Evolutionary conservation across 2,888 invertebrate species (phyloP).

Genomic region (Drosophila parthenogenetica): DNA sequence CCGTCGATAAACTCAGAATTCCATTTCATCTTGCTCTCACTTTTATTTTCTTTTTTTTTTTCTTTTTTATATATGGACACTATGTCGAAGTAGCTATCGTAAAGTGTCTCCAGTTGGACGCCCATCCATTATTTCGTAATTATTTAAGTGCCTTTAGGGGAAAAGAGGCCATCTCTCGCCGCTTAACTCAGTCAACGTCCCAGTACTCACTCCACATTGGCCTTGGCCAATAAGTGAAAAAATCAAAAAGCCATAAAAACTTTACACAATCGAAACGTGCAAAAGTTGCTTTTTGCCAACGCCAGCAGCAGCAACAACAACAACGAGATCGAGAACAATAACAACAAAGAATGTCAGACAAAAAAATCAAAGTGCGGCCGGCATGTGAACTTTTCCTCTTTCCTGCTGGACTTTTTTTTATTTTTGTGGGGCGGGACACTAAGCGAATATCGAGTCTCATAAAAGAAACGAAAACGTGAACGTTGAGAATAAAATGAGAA

Average conservation of each 20-base stretch:
- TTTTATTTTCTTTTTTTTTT: not conserved
- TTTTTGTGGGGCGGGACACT: slow-evolving; percentile 42
- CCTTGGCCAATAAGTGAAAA: slow-evolving; percentile 79
- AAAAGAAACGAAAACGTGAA: slow-evolving; percentile 48
- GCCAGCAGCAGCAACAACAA: slow-evolving; percentile 61
- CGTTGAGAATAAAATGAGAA: slow-evolving; percentile 63
- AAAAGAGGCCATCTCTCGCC: slow-evolving; percentile 2
- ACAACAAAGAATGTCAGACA: slow-evolving; percentile 57
- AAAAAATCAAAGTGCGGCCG: slow-evolving; percentile 75
- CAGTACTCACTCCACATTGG: slow-evolving; percentile 11
- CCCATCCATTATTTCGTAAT: slow-evolving; percentile 77
- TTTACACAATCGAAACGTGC: slow-evolving; percentile 83
- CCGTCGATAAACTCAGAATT: slow-evolving; percentile 38
- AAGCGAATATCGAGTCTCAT: slow-evolving; percentile 64
- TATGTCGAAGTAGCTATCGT: slow-evolving; percentile 30
- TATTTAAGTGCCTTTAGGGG: slow-evolving; percentile 74
- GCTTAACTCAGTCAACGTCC: not conserved
- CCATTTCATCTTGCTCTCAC: slow-evolving; percentile 20
- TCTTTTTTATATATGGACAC: not conserved
- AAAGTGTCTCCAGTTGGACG: slow-evolving; percentile 39
- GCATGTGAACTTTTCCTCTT: slow-evolving; percentile 64
- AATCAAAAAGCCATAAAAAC: slow-evolving; percentile 83
- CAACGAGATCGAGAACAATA: slow-evolving; percentile 4
- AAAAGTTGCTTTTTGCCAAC: slow-evolving; percentile 79
- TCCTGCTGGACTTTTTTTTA: slow-evolving; percentile 4